Evolutionary conservation across 35 echinoderm and acorn worm species (phyloP).

Genomic region (Holothuria glaberrima): DNA sequence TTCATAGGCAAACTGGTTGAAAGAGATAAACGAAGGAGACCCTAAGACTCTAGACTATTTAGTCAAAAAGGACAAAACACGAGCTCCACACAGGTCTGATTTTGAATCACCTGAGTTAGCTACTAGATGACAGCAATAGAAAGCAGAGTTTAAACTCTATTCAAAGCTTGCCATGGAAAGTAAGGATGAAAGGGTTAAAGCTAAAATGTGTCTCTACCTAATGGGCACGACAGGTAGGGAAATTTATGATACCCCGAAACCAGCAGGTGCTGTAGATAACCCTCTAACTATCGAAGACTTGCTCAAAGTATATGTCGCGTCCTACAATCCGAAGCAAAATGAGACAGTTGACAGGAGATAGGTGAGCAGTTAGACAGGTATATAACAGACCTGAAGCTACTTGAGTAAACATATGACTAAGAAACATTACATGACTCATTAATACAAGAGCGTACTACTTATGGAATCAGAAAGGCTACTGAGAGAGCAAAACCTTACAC

Average conservation of each 20-base stretch:
- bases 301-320: not conserved
- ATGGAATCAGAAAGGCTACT: slow-evolving; percentile 31
- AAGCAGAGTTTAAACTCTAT: no score
- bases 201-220: not conserved
- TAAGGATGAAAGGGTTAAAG: no score
- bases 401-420: slow-evolving; percentile 5
- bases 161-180: no score
- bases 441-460: slow-evolving; percentile 8
- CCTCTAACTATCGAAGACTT: not conserved
- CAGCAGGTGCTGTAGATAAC: not conserved
- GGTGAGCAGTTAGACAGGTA: not conserved
- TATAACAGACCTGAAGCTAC: slow-evolving; percentile 15
- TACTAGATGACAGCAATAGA: no score
- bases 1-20: no score
- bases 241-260: slow-evolving; percentile 13
- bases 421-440: slow-evolving; percentile 8
- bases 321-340: slow-evolving; percentile 38
- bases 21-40: no score
- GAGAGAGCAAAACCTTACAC: not conserved
- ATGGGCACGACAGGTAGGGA: slow-evolving; percentile 8
- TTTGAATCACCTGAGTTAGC: no score
- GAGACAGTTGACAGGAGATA: slow-evolving; percentile 22
- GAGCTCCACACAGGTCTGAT: no score
- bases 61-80: no score
- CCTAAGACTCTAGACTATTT: no score